Base-by-base conservation (phyloP, 2,888 invertebrate species). In the Pandemis heparana region DNA sequence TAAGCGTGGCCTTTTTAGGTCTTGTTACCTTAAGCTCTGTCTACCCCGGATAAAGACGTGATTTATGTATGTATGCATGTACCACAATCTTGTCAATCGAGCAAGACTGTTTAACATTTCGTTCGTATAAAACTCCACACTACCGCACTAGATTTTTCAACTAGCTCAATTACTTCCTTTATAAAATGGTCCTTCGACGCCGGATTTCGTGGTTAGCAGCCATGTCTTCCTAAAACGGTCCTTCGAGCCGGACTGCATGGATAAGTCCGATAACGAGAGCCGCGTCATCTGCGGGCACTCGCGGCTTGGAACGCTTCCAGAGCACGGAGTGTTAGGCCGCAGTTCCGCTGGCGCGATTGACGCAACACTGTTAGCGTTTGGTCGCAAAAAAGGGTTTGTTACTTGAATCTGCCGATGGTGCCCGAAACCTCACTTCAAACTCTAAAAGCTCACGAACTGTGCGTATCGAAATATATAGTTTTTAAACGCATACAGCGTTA, bases 281-380 rank as follows among this genome's bases (percentile, higher is more conserved):
- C 84, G 80, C 87, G 89, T 90, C 89, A 89, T 89, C 88, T 88
- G 91, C 84, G 90, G 86, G 84, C 88, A 88, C 90, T 90, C 85
- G 90, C 85, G 89, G 89, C 80, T 92, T 92, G 92, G 92, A 91
- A 74, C 76, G 16, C 1, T 78, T 91, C 92, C 92, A 93, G 87
- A 78, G 84, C 88, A 87, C 88, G 88, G 77, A 87, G 83, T 80
- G 78, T 83, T 83, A 85, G 79, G 76, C 73, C 75, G 67, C 38
- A 77, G 80, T 74, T 60, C 70, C 65, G 64, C 16, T 78, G 75
- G 53, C 59, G 78, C 82, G 79, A 78, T 70, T 75, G 70, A 51
- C 18, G 16, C 51, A 5, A 18, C 14, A 16, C 51, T 7, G 16
- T 51, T 51, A 1, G 18, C 16, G 51, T 9, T 7, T 53, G 3